A percentile compares a stretch with the other conserved stretches of the same genome.
Conservation (phyloP, 2,113 vertebrate genomes). For the Gymnogyps californianus region DNA sequence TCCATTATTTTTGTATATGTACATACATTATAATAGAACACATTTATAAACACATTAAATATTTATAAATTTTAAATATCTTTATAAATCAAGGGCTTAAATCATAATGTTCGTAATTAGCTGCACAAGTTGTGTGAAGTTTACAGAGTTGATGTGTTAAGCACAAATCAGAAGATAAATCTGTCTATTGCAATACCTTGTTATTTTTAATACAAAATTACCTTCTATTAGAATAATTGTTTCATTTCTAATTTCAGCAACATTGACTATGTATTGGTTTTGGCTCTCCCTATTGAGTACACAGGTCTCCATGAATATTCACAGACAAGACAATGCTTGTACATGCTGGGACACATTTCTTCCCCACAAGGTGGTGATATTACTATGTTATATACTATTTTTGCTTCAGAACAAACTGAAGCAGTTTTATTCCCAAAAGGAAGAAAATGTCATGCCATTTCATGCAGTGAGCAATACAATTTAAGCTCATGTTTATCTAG, state of each 20-base stretch:
- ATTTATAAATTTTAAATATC: neutral
- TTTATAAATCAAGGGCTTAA: neutral
- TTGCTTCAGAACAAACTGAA: neutral
- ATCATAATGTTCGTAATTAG: neutral
- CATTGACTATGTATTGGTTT: neutral
- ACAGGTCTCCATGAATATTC: neutral
- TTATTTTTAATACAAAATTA: neutral
- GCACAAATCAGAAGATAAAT: neutral
- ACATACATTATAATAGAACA: neutral
- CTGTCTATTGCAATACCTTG: neutral
- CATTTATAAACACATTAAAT: neutral
- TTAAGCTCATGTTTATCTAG: neutral
- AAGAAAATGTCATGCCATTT: neutral
- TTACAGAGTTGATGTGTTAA: neutral
- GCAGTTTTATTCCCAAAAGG: neutral
- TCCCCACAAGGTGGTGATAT: constrained; percentile 61
- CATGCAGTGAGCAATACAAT: neutral
- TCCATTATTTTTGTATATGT: neutral
- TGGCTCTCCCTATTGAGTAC: neutral
- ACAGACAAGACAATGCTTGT: neutral
- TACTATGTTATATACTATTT: neutral
- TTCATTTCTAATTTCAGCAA: neutral
- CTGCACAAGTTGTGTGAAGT: neutral
- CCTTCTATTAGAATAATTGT: neutral
- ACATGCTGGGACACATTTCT: neutral